A percentile compares a stretch with the other conserved stretches of the same genome.
phyloP scores from a whole-genome alignment of 2,113 vertebrate genomes.

The Megatriorchis doriae region DNA sequence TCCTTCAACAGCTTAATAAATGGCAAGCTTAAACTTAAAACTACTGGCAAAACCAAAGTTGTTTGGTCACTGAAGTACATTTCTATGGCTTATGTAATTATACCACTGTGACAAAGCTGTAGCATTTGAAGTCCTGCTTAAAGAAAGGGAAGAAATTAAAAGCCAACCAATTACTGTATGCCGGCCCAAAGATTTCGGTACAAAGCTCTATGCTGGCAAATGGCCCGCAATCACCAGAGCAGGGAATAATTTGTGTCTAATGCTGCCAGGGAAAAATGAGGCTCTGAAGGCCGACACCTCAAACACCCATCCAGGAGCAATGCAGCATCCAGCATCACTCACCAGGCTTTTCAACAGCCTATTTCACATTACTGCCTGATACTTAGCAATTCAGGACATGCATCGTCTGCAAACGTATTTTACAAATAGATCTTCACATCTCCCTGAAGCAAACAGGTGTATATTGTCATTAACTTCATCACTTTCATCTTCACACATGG shows the following conservation, averaged over 20 bases:
- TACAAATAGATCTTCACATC: not conserved
- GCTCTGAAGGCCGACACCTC: not conserved
- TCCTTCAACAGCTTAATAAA: slow-evolving; percentile 24
- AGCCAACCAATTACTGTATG: not conserved
- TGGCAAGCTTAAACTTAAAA: not conserved
- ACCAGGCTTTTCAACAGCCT: not conserved
- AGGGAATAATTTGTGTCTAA: not conserved
- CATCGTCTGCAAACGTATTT: fast-evolving
- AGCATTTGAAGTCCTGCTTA: not conserved
- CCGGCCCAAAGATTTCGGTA: not conserved
- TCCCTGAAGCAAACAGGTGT: not conserved
- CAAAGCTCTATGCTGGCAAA: not conserved
- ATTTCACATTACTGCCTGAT: not conserved
- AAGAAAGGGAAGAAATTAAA: slow-evolving; percentile 11
- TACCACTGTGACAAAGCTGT: not conserved
- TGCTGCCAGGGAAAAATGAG: not conserved
- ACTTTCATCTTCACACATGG: not conserved
- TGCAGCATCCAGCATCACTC: not conserved
- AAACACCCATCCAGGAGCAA: not conserved
- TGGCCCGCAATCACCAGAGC: not conserved
- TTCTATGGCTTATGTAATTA: not conserved
- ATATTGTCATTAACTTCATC: not conserved
- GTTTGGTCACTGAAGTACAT: slow-evolving; percentile 22
- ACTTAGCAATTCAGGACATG: not conserved
- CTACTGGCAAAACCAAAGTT: not conserved